phyloP scores from a whole-genome alignment of 2,113 vertebrate genomes.

The Corythaixoides concolor region DNA sequence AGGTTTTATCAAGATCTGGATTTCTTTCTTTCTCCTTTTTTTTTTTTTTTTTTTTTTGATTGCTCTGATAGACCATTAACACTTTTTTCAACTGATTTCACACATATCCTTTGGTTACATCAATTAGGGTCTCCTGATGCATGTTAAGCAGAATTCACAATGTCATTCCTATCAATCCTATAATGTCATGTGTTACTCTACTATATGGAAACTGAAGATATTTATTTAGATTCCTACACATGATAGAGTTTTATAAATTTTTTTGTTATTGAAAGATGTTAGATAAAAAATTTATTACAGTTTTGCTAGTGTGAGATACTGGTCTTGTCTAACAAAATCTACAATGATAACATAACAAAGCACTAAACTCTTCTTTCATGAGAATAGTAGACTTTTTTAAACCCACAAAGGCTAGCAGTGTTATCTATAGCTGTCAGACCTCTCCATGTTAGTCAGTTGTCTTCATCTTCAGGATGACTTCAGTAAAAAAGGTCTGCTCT shows the following conservation, averaged over 20 bases:
- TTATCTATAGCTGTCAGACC: neutral
- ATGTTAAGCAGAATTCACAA: constrained; percentile 30
- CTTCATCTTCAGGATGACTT: neutral
- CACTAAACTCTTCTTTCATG: neutral
- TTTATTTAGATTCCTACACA: constrained; percentile 7
- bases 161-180: constrained; percentile 30
- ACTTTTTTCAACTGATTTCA: constrained; percentile 58
- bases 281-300: neutral
- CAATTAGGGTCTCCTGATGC: constrained; percentile 20
- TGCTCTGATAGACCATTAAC: constrained; percentile 47
- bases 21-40: neutral
- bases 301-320: neutral
- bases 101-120: constrained; percentile 42
- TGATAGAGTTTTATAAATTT: neutral
- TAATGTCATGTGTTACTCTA: neutral
- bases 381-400: neutral
- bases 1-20: neutral
- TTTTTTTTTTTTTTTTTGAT: neutral
- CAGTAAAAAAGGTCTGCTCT: neutral
- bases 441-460: neutral
- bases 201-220: neutral
- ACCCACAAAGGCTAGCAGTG: neutral
- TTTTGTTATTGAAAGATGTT: neutral
- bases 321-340: neutral
- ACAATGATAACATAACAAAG: neutral